Percentiles rank a stretch among this genome's conserved stretches.
Evolutionary conservation across 2,888 invertebrate species (phyloP).

Genomic region (Drosophila affinis): DNA sequence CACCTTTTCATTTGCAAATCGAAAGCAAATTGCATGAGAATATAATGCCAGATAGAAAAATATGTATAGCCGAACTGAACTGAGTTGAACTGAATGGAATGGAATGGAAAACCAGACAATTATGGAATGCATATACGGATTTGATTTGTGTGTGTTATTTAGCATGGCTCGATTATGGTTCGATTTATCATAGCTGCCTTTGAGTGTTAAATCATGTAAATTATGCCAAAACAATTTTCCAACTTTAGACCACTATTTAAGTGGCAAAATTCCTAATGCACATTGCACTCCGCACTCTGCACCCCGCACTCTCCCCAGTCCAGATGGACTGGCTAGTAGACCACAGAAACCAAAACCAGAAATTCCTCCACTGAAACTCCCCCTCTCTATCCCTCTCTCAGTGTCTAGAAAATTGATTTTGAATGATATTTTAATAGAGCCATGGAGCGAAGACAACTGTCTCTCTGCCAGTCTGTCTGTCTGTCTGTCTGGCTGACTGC

Average conservation of each 20-base stretch:
- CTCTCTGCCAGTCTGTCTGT: constrained; percentile 1
- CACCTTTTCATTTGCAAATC: constrained; percentile 20
- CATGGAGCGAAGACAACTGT: constrained; percentile 35
- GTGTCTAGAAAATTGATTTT: constrained; percentile 62
- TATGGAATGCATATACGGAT: constrained; percentile 22
- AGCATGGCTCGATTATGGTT: constrained; percentile 32
- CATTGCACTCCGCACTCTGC: constrained; percentile 5
- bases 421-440: constrained; percentile 50
- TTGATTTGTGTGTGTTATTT: constrained; percentile 29
- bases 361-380: constrained; percentile 45
- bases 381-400: constrained; percentile 19
- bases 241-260: constrained; percentile 37
- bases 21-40: constrained; percentile 22
- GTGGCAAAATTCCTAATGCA: constrained; percentile 46
- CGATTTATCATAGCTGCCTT: constrained; percentile 39
- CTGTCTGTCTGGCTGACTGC: constrained; percentile 12
- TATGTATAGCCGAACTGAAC: background rate
- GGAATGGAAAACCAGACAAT: constrained; percentile 10
- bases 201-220: constrained; percentile 57
- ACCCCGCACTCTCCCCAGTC: constrained; percentile 29
- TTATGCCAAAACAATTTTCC: constrained; percentile 44
- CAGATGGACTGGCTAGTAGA: constrained; percentile 29
- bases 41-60: constrained; percentile 23
- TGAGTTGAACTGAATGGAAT: background rate
- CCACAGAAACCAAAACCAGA: constrained; percentile 55